phyloP scores from a whole-genome alignment of 1,140 invertebrate species.

The Lordiphosa collinella region DNA sequence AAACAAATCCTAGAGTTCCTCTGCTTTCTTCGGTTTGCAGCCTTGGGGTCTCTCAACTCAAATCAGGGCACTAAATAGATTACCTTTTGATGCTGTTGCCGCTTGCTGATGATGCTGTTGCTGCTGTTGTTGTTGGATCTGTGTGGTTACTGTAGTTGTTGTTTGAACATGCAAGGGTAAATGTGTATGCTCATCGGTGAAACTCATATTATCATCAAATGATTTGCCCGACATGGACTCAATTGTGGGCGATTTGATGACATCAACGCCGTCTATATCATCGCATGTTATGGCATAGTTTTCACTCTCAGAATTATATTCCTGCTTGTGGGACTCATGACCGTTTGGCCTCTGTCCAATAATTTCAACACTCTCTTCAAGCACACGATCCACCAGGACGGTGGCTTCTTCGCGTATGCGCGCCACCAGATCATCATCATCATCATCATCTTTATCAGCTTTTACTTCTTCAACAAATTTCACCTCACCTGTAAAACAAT shows the following conservation, averaged over 20 bases:
- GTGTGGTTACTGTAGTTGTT: conserved; percentile 53
- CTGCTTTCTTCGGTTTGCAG: neutral
- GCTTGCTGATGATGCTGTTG: conserved; percentile 40
- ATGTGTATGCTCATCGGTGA: conserved; percentile 71
- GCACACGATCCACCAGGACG: conserved; percentile 74
- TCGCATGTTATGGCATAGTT: conserved; percentile 79
- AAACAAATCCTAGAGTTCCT: too few relatives aligned
- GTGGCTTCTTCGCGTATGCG: conserved; percentile 72
- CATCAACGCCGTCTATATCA: conserved; percentile 75
- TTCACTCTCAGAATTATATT: conserved; percentile 79
- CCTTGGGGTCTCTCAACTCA: conserved; percentile 36
- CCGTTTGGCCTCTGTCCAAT: conserved; percentile 65
- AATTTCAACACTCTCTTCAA: conserved; percentile 75
- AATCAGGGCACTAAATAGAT: conserved; percentile 36
- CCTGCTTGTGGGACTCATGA: conserved; percentile 51
- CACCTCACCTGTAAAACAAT: conserved; percentile 72
- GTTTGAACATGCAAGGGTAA: conserved; percentile 64
- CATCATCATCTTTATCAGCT: conserved; percentile 51
- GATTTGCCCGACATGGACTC: conserved; percentile 79
- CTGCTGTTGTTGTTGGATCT: conserved; percentile 48
- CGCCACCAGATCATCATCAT: conserved; percentile 51
- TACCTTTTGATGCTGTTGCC: conserved; percentile 59
- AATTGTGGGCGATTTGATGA: conserved; percentile 79
- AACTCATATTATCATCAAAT: conserved; percentile 79
- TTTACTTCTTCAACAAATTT: conserved; percentile 67